These are phyloP conservation scores for Megathymus violae DNA, from an alignment of 1,140 invertebrate genomes.

Conservation along the genomic window DNA sequence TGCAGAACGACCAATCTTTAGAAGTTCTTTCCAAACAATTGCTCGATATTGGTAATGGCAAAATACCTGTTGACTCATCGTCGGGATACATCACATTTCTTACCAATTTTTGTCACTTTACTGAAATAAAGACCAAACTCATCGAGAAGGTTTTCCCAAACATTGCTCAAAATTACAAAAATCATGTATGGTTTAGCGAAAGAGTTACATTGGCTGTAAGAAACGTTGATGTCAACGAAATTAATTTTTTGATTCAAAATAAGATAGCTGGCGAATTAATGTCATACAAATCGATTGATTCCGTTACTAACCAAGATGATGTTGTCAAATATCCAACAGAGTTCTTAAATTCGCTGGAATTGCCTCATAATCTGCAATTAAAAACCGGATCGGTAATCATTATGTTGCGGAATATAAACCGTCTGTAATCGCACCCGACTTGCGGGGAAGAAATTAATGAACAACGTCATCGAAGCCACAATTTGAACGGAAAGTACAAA, in stretches of 20 bases:
- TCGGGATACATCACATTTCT: too few relatives aligned
- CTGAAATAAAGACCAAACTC: too few relatives aligned
- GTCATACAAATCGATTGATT: constrained; percentile 31
- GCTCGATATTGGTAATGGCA: constrained; percentile 8
- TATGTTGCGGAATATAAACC: too few relatives aligned
- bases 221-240: constrained; percentile 18
- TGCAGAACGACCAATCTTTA: background rate
- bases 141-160: too few relatives aligned
- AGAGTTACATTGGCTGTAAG: constrained; percentile 26
- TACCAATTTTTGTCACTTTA: too few relatives aligned
- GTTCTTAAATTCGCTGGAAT: constrained; percentile 69
- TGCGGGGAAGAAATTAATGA: constrained; percentile 57
- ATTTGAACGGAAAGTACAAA: too few relatives aligned
- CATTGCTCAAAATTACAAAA: too few relatives aligned
- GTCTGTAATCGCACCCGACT: constrained; percentile 78
- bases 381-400: too few relatives aligned
- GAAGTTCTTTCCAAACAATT: constrained; percentile 6
- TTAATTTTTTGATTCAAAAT: constrained; percentile 26
- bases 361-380: too few relatives aligned
- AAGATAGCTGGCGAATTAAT: constrained; percentile 15
- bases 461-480: constrained; percentile 55
- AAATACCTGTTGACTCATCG: too few relatives aligned
- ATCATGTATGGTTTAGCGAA: background rate
- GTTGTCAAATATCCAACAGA: constrained; percentile 58
- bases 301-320: constrained; percentile 21